These are phyloP conservation scores for Brachionus koreanus DNA, from an alignment of 1,140 invertebrate species.

Conservation along the genomic window DNA sequence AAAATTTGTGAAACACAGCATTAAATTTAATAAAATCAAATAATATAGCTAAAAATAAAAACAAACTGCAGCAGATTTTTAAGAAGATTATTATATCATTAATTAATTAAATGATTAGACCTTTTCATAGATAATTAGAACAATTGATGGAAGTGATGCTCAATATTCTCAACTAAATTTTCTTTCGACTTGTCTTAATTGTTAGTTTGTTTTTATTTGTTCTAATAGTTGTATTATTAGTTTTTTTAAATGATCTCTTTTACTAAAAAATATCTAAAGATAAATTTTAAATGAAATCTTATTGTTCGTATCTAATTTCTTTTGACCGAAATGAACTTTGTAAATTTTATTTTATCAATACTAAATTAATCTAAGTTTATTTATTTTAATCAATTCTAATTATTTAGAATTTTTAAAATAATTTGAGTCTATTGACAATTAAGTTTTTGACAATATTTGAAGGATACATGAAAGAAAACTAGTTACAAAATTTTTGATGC, in stretches of 20 bases:
- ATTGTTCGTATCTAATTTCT: no score
- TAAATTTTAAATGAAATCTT: no score
- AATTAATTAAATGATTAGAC: slow-evolving; percentile 40
- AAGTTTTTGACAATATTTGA: background rate
- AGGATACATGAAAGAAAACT: background rate
- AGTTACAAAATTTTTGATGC: background rate
- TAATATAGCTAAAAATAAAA: background rate
- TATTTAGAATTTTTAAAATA: background rate
- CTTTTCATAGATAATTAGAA: slow-evolving; percentile 32
- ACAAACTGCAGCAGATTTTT: slow-evolving; percentile 20
- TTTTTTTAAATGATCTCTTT: no score
- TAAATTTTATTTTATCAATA: no score
- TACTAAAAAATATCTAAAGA: no score
- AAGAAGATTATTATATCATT: slow-evolving; percentile 22
- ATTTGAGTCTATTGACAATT: background rate
- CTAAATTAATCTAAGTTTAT: background rate
- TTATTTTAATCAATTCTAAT: background rate
- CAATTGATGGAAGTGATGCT: slow-evolving; percentile 32
- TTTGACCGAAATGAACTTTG: no score
- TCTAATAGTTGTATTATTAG: no score
- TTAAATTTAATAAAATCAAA: background rate
- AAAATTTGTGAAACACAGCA: background rate
- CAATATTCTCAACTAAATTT: background rate
- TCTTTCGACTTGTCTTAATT: background rate
- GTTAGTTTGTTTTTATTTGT: background rate